A percentile compares a stretch with the other conserved stretches of the same genome.
phyloP scores from a whole-genome alignment of 1,140 invertebrate species.

The Phortica variegata region DNA sequence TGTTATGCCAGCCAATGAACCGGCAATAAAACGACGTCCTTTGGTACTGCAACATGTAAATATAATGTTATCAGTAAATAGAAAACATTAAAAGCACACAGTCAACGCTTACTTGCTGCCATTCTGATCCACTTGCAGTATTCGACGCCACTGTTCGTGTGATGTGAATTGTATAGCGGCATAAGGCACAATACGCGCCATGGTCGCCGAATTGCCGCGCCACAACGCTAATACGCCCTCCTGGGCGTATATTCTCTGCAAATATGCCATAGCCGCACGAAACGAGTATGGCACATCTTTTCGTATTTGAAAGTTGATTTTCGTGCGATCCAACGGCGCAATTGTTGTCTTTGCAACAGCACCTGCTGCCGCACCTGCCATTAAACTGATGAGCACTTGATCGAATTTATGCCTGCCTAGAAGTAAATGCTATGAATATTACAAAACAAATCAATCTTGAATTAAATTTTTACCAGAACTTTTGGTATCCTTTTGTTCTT shows the following conservation, averaged over 20 bases:
- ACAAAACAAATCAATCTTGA: neutral
- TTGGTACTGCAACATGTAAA: constrained; percentile 32
- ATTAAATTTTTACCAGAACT: too few species aligned
- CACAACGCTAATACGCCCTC: constrained; percentile 85
- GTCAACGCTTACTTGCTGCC: constrained; percentile 60
- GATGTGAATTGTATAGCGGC: constrained; percentile 96
- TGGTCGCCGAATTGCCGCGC: constrained; percentile 97
- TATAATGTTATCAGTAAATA: neutral
- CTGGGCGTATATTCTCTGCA: constrained; percentile 68
- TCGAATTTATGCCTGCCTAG: constrained; percentile 38
- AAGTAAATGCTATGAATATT: neutral
- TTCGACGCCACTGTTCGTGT: constrained; percentile 92
- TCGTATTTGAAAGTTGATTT: constrained; percentile 95
- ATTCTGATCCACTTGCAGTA: constrained; percentile 69
- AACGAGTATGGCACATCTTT: constrained; percentile 76
- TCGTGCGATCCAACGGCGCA: constrained; percentile 94
- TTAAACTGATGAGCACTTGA: constrained; percentile 68
- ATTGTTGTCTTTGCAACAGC: constrained; percentile 94
- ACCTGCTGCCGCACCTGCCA: constrained; percentile 86
- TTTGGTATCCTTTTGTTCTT: neutral
- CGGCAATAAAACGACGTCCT: constrained; percentile 74
- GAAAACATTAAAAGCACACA: neutral
- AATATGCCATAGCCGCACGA: constrained; percentile 74
- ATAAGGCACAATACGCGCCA: constrained; percentile 95
- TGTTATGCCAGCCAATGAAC: constrained; percentile 90